Percentiles rank a stretch among this genome's conserved stretches.
These are phyloP conservation scores for Pachliopta kotzebuea DNA, from an alignment of 2,888 invertebrate genomes.

Conservation along the genomic window DNA sequence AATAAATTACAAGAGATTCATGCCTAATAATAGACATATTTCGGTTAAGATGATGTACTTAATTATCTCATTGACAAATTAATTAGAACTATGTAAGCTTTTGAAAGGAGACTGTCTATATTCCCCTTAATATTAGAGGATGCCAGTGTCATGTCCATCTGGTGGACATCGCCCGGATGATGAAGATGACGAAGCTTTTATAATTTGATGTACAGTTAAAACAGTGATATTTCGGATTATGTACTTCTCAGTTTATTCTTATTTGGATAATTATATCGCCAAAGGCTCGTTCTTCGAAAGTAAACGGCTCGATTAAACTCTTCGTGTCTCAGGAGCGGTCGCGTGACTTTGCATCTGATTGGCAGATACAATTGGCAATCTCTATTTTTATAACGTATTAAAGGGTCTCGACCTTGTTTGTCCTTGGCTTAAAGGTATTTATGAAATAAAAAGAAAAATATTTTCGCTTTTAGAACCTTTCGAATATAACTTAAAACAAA, in stretches of 20 bases:
- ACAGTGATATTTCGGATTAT: background rate
- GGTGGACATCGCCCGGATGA: no score
- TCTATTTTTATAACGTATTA: conserved; percentile 7
- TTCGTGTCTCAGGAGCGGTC: conserved; percentile 1
- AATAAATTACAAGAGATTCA: no score
- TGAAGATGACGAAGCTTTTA: background rate
- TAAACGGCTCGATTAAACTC: conserved; percentile 14
- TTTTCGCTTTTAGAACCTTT: background rate
- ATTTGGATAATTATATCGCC: background rate
- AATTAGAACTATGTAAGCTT: no score
- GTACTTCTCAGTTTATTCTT: background rate
- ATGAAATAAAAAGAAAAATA: background rate
- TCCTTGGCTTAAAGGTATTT: conserved; percentile 7
- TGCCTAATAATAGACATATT: no score
- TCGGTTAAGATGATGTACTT: no score
- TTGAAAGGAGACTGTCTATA: no score
- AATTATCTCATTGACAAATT: no score
- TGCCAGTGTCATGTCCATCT: no score
- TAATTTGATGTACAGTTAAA: background rate
- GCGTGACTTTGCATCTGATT: conserved; percentile 22
- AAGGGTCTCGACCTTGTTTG: conserved; percentile 13
- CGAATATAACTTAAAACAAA: background rate
- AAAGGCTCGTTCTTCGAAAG: conserved; percentile 8
- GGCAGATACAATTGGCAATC: conserved; percentile 16
- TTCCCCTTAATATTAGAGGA: no score